A percentile compares a stretch with the other conserved stretches of the same genome.
phyloP scores from a whole-genome alignment of 2,888 invertebrate genomes.

The Heliconius hortense region DNA sequence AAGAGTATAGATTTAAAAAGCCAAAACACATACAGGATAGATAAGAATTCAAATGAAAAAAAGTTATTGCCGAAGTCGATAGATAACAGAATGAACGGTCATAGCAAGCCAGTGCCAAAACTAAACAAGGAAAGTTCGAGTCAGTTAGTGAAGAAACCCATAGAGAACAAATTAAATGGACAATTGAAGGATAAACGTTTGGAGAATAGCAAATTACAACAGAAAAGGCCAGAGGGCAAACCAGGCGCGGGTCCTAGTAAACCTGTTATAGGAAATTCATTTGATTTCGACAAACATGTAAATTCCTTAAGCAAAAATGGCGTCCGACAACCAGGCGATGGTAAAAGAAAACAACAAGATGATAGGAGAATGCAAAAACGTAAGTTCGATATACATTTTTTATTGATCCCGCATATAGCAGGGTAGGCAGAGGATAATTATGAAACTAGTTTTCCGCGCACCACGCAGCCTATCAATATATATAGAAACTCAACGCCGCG shows the following conservation, averaged over 20 bases:
- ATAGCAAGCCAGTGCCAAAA: conserved; percentile 64
- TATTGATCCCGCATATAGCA: background rate
- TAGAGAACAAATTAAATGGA: conserved; percentile 52
- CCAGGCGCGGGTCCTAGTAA: conserved; percentile 60
- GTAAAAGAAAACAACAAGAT: conserved; percentile 59
- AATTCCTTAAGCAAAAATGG: conserved; percentile 63
- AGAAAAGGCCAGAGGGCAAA: conserved; percentile 58
- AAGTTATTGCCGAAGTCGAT: conserved; percentile 51
- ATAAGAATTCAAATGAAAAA: conserved; percentile 67
- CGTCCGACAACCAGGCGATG: conserved; percentile 66
- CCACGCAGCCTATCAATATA: too few species aligned
- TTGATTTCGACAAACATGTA: conserved; percentile 76
- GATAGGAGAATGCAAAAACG: conserved; percentile 64
- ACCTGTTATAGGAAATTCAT: conserved; percentile 57
- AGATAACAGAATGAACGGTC: conserved; percentile 61
- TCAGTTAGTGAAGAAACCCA: conserved; percentile 49
- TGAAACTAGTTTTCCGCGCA: background rate
- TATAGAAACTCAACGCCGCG: background rate
- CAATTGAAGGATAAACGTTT: conserved; percentile 42
- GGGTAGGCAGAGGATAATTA: background rate
- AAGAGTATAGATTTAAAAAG: conserved; percentile 74
- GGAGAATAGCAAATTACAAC: conserved; percentile 55
- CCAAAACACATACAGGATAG: conserved; percentile 78
- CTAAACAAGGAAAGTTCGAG: conserved; percentile 47
- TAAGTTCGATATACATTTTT: conserved; percentile 47